Base-by-base conservation (phyloP, 2,888 invertebrate species). In the Sphaerophoria rueppellii region DNA sequence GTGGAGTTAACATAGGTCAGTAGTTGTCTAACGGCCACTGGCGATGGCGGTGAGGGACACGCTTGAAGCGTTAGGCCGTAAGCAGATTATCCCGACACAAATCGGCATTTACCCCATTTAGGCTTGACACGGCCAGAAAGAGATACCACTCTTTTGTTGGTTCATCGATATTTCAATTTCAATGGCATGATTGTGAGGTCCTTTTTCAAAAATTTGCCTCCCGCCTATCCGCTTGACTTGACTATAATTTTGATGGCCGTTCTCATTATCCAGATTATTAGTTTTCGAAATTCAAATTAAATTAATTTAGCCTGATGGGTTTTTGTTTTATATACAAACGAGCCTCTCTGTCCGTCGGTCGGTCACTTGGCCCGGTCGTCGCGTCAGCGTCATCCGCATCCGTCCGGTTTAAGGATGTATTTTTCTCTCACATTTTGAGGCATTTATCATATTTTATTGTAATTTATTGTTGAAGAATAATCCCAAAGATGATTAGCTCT, bases 271-370 rank as follows among this genome's bases (percentile, higher is more conserved):
- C 67, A 71, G 71, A 72, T 69, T 83, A 80, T 80, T 83, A 72
- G 80, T 75, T 83, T 80, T 83, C 72, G 61, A 71, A 83, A 80
- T 76, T 76, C 57, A 75, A 83, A 74, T 82, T 74, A 79, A 80
- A 72, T 69, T 67, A 61, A 77, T 72, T 60, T 34, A 65, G 35
- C 34, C 61, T 54, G 24, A 24, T 24, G 72, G 37, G 40, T 5
- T 46, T 61, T 73, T 73, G 16, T 52, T 12, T 12, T 61, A 0
- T 11, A 9, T 43, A 4, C 12, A 9, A 9, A 9, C 9, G 50
- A 60, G 4, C 50, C 24, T 52, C 11, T 40, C n/a, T 37, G 7
- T 11, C 6, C 6, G 34, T 50, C 16, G 6, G 6, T 67, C 4
- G 16, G n/a, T 52, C 9, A n/a, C n/a, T n/a, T n/a, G 2, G 43